These are phyloP conservation scores for Drosophila antonietae DNA, from an alignment of 2,888 invertebrate genomes.

Conservation along the genomic window DNA sequence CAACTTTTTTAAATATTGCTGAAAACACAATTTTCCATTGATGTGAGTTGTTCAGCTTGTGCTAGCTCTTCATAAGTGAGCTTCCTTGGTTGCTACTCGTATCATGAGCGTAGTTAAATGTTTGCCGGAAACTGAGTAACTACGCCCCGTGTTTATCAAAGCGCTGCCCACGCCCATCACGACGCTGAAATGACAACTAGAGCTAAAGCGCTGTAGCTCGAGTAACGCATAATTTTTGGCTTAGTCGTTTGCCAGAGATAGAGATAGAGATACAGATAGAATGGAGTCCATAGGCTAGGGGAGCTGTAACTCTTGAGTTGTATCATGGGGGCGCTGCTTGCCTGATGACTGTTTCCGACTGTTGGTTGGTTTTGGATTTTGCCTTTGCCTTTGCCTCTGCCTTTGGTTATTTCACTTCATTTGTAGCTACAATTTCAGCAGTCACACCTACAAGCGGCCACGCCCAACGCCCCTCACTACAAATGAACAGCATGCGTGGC, in stretches of 20 bases:
- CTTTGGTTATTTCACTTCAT: conserved; percentile 64
- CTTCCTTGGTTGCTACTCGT: not conserved
- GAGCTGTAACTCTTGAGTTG: conserved; percentile 4
- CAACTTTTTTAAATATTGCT: not conserved
- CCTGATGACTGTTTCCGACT: conserved; percentile 47
- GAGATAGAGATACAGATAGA: not conserved
- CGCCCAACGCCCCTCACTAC: conserved; percentile 42
- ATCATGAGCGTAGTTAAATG: conserved; percentile 27
- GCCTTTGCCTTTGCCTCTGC: conserved; percentile 21
- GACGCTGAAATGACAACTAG: conserved; percentile 34
- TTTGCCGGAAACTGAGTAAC: conserved; percentile 47
- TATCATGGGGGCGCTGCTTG: conserved; percentile 3
- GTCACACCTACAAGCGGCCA: conserved; percentile 66
- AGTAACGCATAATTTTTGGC: conserved; percentile 49
- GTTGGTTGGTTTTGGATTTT: conserved; percentile 26
- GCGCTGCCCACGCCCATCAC: conserved; percentile 46
- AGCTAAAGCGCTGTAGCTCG: conserved; percentile 23
- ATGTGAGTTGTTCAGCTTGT: conserved; percentile 1
- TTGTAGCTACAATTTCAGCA: conserved; percentile 69
- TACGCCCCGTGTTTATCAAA: conserved; percentile 51
- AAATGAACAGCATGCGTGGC: conserved; percentile 71
- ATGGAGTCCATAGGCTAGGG: not conserved
- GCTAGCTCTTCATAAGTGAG: not conserved
- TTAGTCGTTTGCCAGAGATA: conserved; percentile 4
- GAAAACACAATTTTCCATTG: not conserved